Evolutionary conservation across 1,140 invertebrate genomes (phyloP).

Genomic region (Drosophila erecta): DNA sequence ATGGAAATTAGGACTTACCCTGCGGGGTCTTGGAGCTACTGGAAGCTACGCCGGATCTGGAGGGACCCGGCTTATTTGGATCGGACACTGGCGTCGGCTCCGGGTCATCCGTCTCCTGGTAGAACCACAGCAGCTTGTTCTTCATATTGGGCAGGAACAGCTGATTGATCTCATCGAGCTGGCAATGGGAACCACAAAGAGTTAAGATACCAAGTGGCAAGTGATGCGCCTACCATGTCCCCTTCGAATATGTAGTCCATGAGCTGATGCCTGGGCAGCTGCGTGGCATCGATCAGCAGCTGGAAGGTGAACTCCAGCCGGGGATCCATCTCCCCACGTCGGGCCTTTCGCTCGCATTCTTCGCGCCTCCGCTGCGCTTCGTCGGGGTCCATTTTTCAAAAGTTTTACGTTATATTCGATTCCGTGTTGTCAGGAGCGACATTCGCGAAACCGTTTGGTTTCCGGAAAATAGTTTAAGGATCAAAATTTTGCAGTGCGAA

Average conservation of each 20-base stretch:
- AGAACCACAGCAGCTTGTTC: slow-evolving; percentile 95
- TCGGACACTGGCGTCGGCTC: slow-evolving; percentile 86
- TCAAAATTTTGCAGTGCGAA: slow-evolving; percentile 43
- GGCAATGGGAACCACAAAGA: slow-evolving; percentile 41
- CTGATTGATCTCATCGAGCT: slow-evolving; percentile 95
- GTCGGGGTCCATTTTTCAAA: slow-evolving; percentile 72
- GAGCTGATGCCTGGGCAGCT: slow-evolving; percentile 91
- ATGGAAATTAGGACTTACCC: slow-evolving; percentile 41
- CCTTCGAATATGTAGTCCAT: slow-evolving; percentile 96
- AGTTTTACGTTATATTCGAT: slow-evolving; percentile 7
- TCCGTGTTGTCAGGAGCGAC: slow-evolving; percentile 4
- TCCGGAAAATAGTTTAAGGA: slow-evolving; percentile 48
- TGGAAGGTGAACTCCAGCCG: slow-evolving; percentile 95
- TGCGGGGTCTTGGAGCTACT: slow-evolving; percentile 83
- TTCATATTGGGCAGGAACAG: slow-evolving; percentile 94
- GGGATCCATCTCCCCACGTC: slow-evolving; percentile 94
- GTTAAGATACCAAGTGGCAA: background rate
- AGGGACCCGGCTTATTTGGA: slow-evolving; percentile 83
- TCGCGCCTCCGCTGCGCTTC: slow-evolving; percentile 90
- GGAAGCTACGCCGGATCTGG: slow-evolving; percentile 74
- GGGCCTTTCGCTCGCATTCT: slow-evolving; percentile 95
- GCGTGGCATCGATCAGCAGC: slow-evolving; percentile 92
- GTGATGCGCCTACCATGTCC: slow-evolving; percentile 88
- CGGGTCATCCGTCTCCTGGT: slow-evolving; percentile 92
- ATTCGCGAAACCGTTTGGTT: slow-evolving; percentile 41